A percentile compares a stretch with the other conserved stretches of the same genome.
phyloP scores from a whole-genome alignment of 2,888 invertebrate genomes.

The Lottia scabra region DNA sequence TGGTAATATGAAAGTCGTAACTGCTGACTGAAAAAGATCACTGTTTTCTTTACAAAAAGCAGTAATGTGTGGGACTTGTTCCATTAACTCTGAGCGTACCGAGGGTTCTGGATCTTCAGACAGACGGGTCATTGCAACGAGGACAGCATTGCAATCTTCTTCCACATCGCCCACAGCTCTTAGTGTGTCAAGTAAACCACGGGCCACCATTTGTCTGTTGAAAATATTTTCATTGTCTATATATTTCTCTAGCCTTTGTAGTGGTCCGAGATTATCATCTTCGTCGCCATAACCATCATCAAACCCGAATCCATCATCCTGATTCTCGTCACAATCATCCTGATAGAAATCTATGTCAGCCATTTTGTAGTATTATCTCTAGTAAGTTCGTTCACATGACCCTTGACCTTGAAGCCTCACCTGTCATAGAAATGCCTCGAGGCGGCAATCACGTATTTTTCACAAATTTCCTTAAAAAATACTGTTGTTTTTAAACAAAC shows the following conservation, averaged over 20 bases:
- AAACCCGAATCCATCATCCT: slow-evolving; percentile 57
- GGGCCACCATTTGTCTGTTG: slow-evolving; percentile 74
- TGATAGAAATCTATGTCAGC: slow-evolving; percentile 65
- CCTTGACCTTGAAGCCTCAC: no score
- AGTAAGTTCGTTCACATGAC: no score
- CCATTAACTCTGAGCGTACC: slow-evolving; percentile 76
- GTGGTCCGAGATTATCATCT: slow-evolving; percentile 65
- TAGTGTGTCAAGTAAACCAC: slow-evolving; percentile 74
- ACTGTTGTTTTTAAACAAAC: no score
- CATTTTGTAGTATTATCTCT: no score
- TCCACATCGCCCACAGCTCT: slow-evolving; percentile 53
- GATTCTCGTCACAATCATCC: slow-evolving; percentile 58
- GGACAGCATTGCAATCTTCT: slow-evolving; percentile 71
- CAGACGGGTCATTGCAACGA: slow-evolving; percentile 71
- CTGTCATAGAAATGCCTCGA: no score
- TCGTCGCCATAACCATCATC: slow-evolving; percentile 57
- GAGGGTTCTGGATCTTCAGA: slow-evolving; percentile 74
- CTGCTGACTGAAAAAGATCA: slow-evolving; percentile 70
- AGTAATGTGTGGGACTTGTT: slow-evolving; percentile 78
- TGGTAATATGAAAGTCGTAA: slow-evolving; percentile 75
- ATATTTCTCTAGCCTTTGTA: slow-evolving; percentile 69
- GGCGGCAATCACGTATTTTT: no score
- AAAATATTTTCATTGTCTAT: slow-evolving; percentile 69
- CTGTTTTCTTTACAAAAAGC: slow-evolving; percentile 74
- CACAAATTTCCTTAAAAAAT: no score